phyloP scores from a whole-genome alignment of 2,888 invertebrate species.

The Zootermopsis nevadensis region DNA sequence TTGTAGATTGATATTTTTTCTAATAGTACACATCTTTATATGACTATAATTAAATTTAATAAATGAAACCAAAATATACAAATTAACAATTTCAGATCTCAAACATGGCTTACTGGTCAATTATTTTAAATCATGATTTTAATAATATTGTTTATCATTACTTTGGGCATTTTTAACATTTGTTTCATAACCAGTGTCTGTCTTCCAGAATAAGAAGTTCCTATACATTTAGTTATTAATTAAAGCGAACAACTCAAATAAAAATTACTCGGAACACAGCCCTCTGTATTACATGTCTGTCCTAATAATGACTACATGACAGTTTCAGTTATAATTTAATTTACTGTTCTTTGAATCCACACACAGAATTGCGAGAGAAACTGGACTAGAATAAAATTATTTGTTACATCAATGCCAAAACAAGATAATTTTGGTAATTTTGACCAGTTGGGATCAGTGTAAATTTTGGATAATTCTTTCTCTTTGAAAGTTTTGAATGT shows the following conservation, averaged over 20 bases:
- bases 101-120: neutral
- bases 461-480: neutral
- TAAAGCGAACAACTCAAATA: neutral
- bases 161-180: constrained; percentile 3
- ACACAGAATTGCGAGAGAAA: neutral
- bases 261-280: neutral
- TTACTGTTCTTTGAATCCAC: neutral
- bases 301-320: neutral
- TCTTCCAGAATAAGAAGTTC: constrained; percentile 50
- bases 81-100: constrained; percentile 23
- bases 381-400: neutral
- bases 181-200: constrained; percentile 15
- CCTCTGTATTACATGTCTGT: neutral
- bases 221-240: constrained; percentile 43
- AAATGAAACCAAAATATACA: constrained; percentile 20
- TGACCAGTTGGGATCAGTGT: neutral
- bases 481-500: neutral
- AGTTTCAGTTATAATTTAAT: neutral
- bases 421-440: neutral
- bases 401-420: neutral
- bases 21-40: neutral
- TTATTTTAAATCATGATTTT: constrained; percentile 12
- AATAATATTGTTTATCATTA: neutral
- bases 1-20: neutral
- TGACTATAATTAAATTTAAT: neutral